These are phyloP conservation scores for Apis mellifera DNA, from an alignment of 1,140 invertebrate genomes.

Conservation along the genomic window DNA sequence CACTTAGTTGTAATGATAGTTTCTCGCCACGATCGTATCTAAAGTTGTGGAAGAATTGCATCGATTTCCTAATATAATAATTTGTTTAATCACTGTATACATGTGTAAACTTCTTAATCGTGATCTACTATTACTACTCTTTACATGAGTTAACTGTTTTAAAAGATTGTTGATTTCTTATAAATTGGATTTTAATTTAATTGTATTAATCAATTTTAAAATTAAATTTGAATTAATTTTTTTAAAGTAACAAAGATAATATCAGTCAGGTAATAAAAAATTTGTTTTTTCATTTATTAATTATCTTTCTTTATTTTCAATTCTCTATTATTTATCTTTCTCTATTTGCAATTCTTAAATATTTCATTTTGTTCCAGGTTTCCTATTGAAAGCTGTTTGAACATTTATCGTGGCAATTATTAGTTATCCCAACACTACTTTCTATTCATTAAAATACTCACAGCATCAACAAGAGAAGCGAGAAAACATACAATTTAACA, in stretches of 20 bases:
- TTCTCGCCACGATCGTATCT: slow-evolving; percentile 2
- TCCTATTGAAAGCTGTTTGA: not conserved
- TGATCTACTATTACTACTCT: not conserved
- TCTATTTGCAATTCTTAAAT: not conserved
- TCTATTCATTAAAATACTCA: not conserved
- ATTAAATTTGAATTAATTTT: no score
- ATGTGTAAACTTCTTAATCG: not conserved
- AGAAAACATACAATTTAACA: not conserved
- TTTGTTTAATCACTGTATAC: not conserved
- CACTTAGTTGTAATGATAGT: slow-evolving; percentile 36
- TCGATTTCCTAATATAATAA: slow-evolving; percentile 15
- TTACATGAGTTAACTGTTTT: not conserved
- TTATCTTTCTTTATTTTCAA: no score
- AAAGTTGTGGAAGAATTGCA: not conserved
- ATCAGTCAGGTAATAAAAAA: no score
- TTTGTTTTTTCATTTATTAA: no score
- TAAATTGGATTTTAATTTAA: no score
- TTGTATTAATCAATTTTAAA: no score
- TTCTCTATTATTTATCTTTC: no score
- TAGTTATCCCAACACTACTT: not conserved
- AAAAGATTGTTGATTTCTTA: not conserved
- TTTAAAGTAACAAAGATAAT: no score
- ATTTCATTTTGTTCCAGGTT: not conserved
- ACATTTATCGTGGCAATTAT: not conserved
- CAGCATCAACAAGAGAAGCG: not conserved